Conservation (phyloP, 2,888 invertebrate species). For the Metacarcinus magister region DNA sequence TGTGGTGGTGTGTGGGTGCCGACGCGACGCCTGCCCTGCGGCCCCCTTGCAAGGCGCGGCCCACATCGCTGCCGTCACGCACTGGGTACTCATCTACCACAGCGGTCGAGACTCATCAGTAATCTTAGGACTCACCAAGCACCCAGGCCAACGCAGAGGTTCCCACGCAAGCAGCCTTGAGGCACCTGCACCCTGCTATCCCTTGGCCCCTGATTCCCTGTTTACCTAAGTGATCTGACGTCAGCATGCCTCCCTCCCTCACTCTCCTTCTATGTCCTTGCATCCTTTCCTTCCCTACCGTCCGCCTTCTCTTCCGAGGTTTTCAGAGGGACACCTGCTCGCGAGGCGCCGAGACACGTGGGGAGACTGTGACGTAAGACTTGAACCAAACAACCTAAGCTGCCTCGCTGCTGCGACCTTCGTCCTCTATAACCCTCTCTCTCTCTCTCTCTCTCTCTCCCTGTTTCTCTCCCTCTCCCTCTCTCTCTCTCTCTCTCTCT, state of each 20-base stretch:
- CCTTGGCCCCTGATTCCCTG: background rate
- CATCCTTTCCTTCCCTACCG: background rate
- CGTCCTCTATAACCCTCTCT: constrained; percentile 19
- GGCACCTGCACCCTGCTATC: background rate
- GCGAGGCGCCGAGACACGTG: background rate
- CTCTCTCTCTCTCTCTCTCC: constrained; percentile 20
- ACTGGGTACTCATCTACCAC: background rate
- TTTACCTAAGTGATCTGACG: background rate
- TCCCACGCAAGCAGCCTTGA: constrained; percentile 43
- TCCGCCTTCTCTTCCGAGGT: background rate
- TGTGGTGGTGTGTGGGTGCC: constrained; percentile 53
- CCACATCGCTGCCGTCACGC: background rate
- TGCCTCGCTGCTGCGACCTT: background rate
- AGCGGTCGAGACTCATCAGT: background rate
- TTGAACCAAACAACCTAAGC: background rate
- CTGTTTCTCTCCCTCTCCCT: constrained; percentile 28
- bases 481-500: constrained; percentile 42
- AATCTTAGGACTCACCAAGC: constrained; percentile 46
- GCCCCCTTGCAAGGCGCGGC: constrained; percentile 28
- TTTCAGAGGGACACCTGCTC: background rate
- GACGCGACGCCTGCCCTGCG: constrained; percentile 40
- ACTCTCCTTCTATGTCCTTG: background rate
- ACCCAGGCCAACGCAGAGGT: background rate
- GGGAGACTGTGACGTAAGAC: constrained; percentile 8
- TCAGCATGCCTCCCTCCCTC: background rate